Evolutionary conservation across 2,113 vertebrate genomes (phyloP).

Genomic region (Desmodus rotundus): DNA sequence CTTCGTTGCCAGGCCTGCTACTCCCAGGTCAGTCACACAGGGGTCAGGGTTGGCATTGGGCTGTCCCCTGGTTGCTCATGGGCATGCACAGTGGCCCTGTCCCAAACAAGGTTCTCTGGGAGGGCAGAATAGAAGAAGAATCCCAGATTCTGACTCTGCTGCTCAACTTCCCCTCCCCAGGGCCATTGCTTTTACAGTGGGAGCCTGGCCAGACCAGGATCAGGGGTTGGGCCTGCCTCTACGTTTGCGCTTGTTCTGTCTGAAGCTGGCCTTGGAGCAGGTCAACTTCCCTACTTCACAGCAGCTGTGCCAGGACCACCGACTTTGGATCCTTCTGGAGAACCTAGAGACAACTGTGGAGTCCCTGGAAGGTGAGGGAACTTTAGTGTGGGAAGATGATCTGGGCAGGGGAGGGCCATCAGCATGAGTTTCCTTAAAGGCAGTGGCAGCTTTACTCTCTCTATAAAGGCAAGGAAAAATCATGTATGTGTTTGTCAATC

Average conservation of each 20-base stretch:
- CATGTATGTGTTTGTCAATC: not conserved
- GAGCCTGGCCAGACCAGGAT: constrained; percentile 91
- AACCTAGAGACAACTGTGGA: constrained; percentile 85
- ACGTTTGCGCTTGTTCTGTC: constrained; percentile 85
- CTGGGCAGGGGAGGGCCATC: not conserved
- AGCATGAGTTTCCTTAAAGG: not conserved
- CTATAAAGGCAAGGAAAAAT: not conserved
- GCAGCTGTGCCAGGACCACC: not conserved
- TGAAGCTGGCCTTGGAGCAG: constrained; percentile 88
- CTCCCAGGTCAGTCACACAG: not conserved
- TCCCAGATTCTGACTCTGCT: not conserved
- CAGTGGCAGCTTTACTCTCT: not conserved
- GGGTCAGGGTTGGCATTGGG: rapidly evolving
- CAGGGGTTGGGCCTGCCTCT: constrained; percentile 93
- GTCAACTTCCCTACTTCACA: constrained; percentile 87
- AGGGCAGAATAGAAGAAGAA: not conserved
- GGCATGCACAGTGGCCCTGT: not conserved
- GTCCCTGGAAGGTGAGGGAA: constrained; percentile 82
- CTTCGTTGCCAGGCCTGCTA: too few species aligned
- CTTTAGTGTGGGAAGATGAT: not conserved
- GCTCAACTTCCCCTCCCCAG: constrained; percentile 62
- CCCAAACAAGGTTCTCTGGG: not conserved
- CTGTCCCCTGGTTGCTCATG: too few species aligned
- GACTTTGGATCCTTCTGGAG: constrained; percentile 77
- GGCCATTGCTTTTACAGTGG: constrained; percentile 89